Conservation (phyloP, 2,888 invertebrate species). For the Drosophila nr. fundita region DNA sequence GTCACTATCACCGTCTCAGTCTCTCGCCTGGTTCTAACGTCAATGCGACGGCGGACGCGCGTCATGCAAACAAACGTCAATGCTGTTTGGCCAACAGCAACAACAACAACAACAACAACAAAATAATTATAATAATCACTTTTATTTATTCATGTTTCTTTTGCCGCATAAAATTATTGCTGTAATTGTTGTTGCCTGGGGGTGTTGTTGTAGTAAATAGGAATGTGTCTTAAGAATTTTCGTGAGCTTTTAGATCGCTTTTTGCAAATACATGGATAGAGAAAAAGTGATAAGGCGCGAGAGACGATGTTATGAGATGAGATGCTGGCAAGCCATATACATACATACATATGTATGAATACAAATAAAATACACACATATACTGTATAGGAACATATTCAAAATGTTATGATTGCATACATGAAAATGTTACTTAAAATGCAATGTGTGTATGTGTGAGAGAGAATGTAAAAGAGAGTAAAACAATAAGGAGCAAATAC, state of each 20-base stretch:
- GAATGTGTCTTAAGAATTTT: slow-evolving; percentile 11
- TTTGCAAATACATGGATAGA: slow-evolving; percentile 12
- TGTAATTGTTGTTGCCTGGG: slow-evolving; percentile 15
- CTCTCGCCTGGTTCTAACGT: slow-evolving; percentile 16
- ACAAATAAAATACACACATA: background rate
- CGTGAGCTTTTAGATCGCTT: slow-evolving; percentile 30
- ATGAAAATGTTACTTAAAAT: background rate
- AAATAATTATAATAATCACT: slow-evolving; percentile 34
- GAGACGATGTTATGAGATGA: slow-evolving; percentile 28
- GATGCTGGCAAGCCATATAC: background rate
- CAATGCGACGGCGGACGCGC: slow-evolving; percentile 32
- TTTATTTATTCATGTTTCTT: slow-evolving; percentile 46
- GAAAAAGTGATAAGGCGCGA: background rate
- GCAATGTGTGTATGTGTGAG: background rate
- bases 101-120: slow-evolving; percentile 32
- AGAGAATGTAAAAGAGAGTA: background rate
- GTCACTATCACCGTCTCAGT: slow-evolving; percentile 16
- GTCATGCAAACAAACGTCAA: slow-evolving; percentile 73
- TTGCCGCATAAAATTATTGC: slow-evolving; percentile 58
- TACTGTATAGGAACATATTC: slow-evolving; percentile 1
- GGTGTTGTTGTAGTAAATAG: slow-evolving; percentile 1
- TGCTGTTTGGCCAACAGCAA: slow-evolving; percentile 42
- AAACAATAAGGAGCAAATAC: background rate
- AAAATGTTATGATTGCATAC: background rate
- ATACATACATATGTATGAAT: slow-evolving; percentile 1